phyloP scores from a whole-genome alignment of 2,888 invertebrate genomes.

The Omphaloscelis lunosa region DNA sequence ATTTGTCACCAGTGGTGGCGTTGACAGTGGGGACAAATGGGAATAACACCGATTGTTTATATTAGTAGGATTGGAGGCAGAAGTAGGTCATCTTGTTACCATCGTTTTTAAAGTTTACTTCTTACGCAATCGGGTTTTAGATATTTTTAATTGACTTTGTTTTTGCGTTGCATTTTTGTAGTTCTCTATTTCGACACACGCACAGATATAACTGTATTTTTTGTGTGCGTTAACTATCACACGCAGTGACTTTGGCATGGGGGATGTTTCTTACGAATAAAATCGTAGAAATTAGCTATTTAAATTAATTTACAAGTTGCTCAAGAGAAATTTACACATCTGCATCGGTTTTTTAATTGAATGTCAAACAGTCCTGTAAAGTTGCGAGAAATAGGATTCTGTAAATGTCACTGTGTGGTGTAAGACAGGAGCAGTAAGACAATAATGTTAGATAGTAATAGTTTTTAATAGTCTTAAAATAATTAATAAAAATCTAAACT shows the following conservation, averaged over 20 bases:
- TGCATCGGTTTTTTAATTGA: background rate
- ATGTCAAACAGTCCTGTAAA: too few relatives aligned
- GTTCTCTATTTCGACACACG: background rate
- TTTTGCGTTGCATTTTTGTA: background rate
- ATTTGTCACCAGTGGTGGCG: too few relatives aligned
- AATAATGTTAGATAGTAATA: background rate
- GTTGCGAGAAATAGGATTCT: background rate
- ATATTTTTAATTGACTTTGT: background rate
- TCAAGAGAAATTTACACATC: background rate
- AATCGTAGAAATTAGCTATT: background rate
- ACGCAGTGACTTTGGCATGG: slow-evolving; percentile 6
- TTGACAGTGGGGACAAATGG: too few relatives aligned
- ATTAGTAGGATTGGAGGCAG: too few relatives aligned
- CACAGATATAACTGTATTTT: background rate
- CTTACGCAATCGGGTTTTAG: too few relatives aligned
- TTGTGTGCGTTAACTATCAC: background rate
- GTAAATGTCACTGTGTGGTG: background rate
- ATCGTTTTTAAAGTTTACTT: too few relatives aligned
- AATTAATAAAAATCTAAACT: slow-evolving; percentile 17
- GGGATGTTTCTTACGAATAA: background rate
- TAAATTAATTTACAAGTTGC: background rate
- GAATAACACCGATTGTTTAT: too few relatives aligned
- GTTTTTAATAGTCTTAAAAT: background rate
- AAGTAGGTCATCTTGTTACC: too few relatives aligned
- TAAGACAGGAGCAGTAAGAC: background rate